phyloP scores from a whole-genome alignment of 2,888 invertebrate genomes.

The Hirtodrosophila trivittata region DNA sequence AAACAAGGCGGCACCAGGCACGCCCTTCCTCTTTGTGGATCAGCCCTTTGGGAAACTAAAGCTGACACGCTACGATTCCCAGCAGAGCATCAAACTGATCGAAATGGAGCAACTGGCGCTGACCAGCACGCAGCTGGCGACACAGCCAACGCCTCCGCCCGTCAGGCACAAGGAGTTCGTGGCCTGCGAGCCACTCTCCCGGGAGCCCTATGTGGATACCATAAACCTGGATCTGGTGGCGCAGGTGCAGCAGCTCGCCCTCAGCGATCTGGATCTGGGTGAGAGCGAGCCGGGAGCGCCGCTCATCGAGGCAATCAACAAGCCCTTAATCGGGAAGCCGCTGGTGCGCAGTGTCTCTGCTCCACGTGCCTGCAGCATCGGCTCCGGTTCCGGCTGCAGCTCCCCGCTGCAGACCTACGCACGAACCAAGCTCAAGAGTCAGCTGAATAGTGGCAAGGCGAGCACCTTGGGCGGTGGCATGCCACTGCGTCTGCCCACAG shows the following conservation, averaged over 20 bases:
- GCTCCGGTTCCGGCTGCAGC: slow-evolving; percentile 26
- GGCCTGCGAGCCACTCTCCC: slow-evolving; percentile 69
- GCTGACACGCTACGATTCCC: slow-evolving; percentile 53
- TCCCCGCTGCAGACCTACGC: slow-evolving; percentile 82
- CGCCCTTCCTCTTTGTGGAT: slow-evolving; percentile 76
- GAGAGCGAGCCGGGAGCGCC: slow-evolving; percentile 23
- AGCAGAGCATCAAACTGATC: slow-evolving; percentile 68
- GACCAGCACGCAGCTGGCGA: slow-evolving; percentile 53
- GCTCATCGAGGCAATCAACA: slow-evolving; percentile 74
- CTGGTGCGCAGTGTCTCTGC: slow-evolving; percentile 74
- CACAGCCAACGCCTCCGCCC: slow-evolving; percentile 20
- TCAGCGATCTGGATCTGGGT: slow-evolving; percentile 51
- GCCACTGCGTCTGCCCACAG: slow-evolving; percentile 74
- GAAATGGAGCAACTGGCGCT: slow-evolving; percentile 70
- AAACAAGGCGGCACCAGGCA: slow-evolving; percentile 62
- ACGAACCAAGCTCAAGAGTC: slow-evolving; percentile 75
- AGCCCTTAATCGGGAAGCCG: slow-evolving; percentile 75
- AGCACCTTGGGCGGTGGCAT: slow-evolving; percentile 73
- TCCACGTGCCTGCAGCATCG: slow-evolving; percentile 61
- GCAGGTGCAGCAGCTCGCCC: slow-evolving; percentile 63
- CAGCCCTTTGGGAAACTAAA: slow-evolving; percentile 57
- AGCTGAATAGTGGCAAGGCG: slow-evolving; percentile 57
- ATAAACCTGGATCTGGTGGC: slow-evolving; percentile 71
- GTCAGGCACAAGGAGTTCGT: slow-evolving; percentile 68
- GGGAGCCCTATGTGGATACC: slow-evolving; percentile 65